Conservation (phyloP, 2,888 invertebrate species). For the Eupithecia vulgata region DNA sequence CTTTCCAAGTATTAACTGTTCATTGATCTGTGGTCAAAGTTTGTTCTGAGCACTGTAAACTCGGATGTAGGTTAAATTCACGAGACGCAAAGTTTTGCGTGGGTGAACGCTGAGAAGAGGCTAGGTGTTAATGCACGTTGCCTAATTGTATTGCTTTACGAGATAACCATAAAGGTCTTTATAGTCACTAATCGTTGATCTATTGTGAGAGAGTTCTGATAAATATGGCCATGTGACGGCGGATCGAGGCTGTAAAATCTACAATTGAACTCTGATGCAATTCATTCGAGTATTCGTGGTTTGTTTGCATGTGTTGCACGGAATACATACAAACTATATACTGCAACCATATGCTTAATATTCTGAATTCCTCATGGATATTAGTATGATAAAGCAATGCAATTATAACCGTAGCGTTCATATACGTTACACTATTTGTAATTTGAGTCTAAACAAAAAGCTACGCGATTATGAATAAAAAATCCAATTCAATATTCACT, state of each 20-base stretch:
- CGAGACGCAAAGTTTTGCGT: constrained; percentile 64
- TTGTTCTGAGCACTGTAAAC: constrained; percentile 47
- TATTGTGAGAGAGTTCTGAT: constrained; percentile 60
- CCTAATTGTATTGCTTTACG: constrained; percentile 80
- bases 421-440: constrained; percentile 15
- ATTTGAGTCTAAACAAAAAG: constrained; percentile 29
- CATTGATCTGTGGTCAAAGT: constrained; percentile 14
- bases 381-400: constrained; percentile 4
- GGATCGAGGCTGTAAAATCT: constrained; percentile 56
- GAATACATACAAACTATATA: not conserved
- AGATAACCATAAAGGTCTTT: constrained; percentile 74
- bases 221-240: constrained; percentile 57
- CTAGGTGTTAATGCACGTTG: constrained; percentile 81
- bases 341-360: not conserved
- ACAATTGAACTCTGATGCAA: constrained; percentile 53
- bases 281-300: constrained; percentile 32
- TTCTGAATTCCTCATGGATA: not conserved
- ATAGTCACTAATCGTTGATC: constrained; percentile 74
- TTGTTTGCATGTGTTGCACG: not conserved
- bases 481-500: constrained; percentile 17
- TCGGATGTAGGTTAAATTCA: constrained; percentile 69
- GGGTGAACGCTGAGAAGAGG: constrained; percentile 66
- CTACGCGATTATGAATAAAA: constrained; percentile 21
- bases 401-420: constrained; percentile 15
- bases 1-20: constrained; percentile 20